Percentiles rank a stretch among this genome's conserved stretches.
These are phyloP conservation scores for Drosophila helvetica DNA, from an alignment of 2,888 invertebrate species.

Conservation along the genomic window DNA sequence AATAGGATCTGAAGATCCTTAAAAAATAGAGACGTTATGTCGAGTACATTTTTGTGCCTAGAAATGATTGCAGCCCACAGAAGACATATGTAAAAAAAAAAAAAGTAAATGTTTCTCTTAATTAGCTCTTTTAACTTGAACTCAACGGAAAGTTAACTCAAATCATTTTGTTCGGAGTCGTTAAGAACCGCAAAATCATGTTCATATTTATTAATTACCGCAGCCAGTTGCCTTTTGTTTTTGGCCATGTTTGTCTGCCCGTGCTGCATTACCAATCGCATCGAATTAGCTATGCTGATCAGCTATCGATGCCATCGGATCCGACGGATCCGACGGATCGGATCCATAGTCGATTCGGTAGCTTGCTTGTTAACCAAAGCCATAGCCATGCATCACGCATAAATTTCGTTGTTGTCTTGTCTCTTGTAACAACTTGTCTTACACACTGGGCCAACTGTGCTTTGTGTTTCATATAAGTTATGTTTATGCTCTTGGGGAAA, in stretches of 20 bases:
- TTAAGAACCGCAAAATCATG: conserved; percentile 14
- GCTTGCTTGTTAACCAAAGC: conserved; percentile 42
- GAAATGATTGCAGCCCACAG: too few species aligned
- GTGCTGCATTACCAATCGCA: conserved; percentile 15
- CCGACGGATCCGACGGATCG: conserved; percentile 13
- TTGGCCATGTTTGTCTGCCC: conserved; percentile 12
- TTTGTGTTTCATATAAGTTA: conserved; percentile 30
- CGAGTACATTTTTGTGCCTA: too few species aligned
- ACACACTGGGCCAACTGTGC: conserved; percentile 29
- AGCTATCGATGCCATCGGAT: conserved; percentile 45
- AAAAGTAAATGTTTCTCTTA: too few species aligned
- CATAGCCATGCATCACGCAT: conserved; percentile 42
- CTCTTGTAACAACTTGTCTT: conserved; percentile 49
- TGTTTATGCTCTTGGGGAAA: conserved; percentile 14
- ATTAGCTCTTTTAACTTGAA: too few species aligned
- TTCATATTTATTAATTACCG: conserved; percentile 21
- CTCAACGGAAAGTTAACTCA: conserved; percentile 17
- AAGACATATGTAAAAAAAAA: too few species aligned
- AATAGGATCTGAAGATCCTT: too few species aligned
- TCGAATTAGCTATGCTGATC: conserved; percentile 52
- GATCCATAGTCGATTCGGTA: conserved; percentile 32
- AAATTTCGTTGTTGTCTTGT: conserved; percentile 47
- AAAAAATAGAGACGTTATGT: too few species aligned
- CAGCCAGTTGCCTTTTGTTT: conserved; percentile 8
- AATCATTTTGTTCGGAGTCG: conserved; percentile 5